A percentile compares a stretch with the other conserved stretches of the same genome.
Conservation (phyloP, 2,113 vertebrate species). For the Notothenia rossii region DNA sequence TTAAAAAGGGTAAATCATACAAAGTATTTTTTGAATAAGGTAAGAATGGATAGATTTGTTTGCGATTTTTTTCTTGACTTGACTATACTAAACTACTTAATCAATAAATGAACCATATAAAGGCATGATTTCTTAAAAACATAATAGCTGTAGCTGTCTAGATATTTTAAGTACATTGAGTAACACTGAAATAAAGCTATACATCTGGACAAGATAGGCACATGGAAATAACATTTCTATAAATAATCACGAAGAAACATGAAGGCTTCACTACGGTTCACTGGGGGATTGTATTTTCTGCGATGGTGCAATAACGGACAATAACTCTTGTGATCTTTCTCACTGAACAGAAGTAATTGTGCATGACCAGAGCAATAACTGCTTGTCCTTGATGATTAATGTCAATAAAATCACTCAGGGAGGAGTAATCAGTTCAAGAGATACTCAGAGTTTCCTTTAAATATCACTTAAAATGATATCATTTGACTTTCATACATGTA, state of each 20-base stretch:
- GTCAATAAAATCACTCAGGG: not conserved
- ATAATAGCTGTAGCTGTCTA: not conserved
- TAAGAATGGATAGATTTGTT: not conserved
- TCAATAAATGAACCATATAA: not conserved
- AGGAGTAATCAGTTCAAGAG: not conserved
- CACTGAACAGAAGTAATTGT: constrained; percentile 6
- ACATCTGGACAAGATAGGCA: not conserved
- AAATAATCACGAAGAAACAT: no score
- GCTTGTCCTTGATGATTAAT: not conserved
- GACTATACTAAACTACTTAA: no score
- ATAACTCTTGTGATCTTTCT: not conserved
- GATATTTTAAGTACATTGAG: no score
- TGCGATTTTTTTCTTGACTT: no score
- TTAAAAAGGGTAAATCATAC: not conserved
- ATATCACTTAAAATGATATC: no score
- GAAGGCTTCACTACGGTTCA: not conserved
- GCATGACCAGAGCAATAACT: constrained; percentile 23
- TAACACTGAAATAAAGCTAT: no score
- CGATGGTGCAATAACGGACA: not conserved
- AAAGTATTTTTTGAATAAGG: not conserved
- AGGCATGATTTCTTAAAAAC: not conserved
- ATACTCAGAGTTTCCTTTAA: not conserved
- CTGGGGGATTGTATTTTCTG: not conserved
- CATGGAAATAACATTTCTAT: not conserved
- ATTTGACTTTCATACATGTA: no score